A percentile compares a stretch with the other conserved stretches of the same genome.
These are phyloP conservation scores for Tyrannus savana DNA, from an alignment of 2,113 vertebrate species.

Conservation along the genomic window DNA sequence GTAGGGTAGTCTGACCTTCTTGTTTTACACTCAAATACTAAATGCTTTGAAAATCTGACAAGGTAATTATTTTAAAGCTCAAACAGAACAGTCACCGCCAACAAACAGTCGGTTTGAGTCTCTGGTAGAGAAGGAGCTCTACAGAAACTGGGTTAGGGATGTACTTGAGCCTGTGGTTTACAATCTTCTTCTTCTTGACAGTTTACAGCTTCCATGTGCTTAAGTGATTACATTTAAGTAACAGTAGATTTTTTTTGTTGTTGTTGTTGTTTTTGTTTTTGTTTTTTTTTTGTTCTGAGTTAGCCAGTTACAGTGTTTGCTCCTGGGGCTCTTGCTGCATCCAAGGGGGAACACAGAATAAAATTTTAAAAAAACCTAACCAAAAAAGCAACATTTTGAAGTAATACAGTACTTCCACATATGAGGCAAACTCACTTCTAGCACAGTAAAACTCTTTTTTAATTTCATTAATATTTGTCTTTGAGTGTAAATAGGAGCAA, in stretches of 20 bases:
- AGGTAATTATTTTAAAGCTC: constrained; percentile 42
- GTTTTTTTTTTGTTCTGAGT: background rate
- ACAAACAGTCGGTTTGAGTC: background rate
- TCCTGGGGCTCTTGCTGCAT: background rate
- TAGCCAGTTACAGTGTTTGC: background rate
- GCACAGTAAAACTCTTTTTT: background rate
- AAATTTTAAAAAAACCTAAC: too few species aligned
- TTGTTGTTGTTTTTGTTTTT: background rate
- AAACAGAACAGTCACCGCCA: background rate
- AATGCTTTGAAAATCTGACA: constrained; percentile 18
- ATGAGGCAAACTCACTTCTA: background rate
- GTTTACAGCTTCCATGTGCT: background rate
- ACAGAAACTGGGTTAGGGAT: constrained; percentile 1
- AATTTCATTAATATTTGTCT: background rate
- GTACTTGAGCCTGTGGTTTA: background rate
- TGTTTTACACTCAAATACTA: background rate
- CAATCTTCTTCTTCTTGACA: background rate
- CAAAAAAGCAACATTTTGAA: background rate
- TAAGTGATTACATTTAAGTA: background rate
- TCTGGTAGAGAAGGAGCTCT: background rate
- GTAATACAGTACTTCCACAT: background rate
- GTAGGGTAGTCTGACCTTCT: background rate
- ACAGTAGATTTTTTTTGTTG: background rate
- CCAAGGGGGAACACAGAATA: background rate
- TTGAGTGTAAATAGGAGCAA: background rate